These are phyloP conservation scores for Enteromius unitaeniatus DNA, from an alignment of 2,797 vertebrate genomes.

Conservation along the genomic window DNA sequence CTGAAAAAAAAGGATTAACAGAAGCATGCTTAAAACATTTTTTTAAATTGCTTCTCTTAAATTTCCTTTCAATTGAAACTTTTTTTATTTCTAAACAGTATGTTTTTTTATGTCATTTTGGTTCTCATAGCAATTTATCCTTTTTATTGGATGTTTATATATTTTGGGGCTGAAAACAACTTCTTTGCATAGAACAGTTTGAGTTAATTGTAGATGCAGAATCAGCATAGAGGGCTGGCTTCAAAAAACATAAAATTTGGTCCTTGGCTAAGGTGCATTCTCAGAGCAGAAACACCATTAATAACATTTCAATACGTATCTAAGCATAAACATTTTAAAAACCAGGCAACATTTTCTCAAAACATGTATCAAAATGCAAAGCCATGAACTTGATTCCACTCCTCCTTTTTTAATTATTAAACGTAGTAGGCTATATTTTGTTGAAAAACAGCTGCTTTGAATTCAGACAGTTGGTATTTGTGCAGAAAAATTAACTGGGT, in stretches of 20 bases:
- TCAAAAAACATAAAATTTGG: neutral
- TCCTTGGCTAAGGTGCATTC: neutral
- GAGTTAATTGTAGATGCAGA: neutral
- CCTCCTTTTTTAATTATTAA: neutral
- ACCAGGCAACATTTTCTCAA: neutral
- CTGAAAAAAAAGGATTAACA: neutral
- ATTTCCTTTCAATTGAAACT: too few relatives aligned
- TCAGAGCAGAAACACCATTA: conserved; percentile 6
- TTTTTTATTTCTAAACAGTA: too few relatives aligned
- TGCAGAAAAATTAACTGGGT: neutral
- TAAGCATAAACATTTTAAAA: neutral
- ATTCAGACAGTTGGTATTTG: neutral
- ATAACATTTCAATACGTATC: neutral
- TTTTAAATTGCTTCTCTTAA: neutral
- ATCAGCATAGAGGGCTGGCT: neutral
- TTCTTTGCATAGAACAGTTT: neutral
- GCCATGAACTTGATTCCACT: neutral
- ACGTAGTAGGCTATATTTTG: neutral
- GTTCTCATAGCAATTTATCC: neutral
- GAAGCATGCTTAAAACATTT: neutral
- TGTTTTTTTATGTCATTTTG: neutral
- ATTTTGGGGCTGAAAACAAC: neutral
- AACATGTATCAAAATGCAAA: neutral
- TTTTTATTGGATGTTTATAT: neutral
- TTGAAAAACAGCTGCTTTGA: neutral